These are phyloP conservation scores for Nyctibius grandis DNA, from an alignment of 2,797 vertebrate genomes.

Conservation along the genomic window DNA sequence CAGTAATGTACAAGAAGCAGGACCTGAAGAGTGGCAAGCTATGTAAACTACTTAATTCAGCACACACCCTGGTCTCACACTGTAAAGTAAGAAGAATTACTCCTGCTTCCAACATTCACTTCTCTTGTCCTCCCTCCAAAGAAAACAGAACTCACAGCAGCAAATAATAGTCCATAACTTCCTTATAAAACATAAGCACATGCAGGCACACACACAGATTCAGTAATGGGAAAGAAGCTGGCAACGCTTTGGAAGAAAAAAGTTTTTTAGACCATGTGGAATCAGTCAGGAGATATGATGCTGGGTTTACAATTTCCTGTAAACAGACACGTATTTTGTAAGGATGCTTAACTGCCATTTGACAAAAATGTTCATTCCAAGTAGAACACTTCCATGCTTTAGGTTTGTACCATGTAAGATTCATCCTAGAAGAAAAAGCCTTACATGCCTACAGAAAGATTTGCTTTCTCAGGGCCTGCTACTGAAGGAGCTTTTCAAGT, in stretches of 20 bases:
- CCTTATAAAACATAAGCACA: not conserved
- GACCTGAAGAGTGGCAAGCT: not conserved
- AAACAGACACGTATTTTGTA: not conserved
- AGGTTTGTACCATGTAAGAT: not conserved
- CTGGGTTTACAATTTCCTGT: not conserved
- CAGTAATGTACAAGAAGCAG: not conserved
- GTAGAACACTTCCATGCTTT: not conserved
- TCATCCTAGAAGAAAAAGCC: not conserved
- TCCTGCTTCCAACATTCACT: not conserved
- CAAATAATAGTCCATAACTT: not conserved
- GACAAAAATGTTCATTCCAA: not conserved
- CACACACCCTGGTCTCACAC: not conserved
- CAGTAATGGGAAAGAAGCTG: not conserved
- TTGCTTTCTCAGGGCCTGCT: not conserved
- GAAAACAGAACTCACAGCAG: not conserved
- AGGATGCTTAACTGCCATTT: not conserved
- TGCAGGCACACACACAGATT: not conserved
- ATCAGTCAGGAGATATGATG: not conserved
- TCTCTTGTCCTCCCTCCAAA: not conserved
- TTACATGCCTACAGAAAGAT: not conserved
- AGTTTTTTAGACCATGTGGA: not conserved
- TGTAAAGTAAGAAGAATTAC: not conserved
- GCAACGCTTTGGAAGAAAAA: not conserved
- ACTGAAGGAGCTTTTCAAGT: not conserved
- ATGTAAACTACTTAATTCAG: constrained; percentile 7